Evolutionary conservation across 2,888 invertebrate genomes (phyloP).

Genomic region (Homarus gammarus): DNA sequence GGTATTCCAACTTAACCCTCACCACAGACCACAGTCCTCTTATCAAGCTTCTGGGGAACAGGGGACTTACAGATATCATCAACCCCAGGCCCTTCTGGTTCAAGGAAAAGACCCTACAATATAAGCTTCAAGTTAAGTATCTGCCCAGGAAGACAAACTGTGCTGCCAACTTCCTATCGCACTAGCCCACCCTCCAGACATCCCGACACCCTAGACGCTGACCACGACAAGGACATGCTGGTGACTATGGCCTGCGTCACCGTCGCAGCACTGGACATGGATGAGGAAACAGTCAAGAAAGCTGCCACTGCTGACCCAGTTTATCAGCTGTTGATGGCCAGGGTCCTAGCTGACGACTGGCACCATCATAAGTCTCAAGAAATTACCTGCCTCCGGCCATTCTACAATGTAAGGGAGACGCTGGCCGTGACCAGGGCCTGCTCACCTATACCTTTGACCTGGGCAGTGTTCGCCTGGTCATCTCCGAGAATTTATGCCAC

Average conservation of each 20-base stretch:
- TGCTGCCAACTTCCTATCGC: neutral
- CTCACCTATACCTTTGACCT: neutral
- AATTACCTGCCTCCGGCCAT: neutral
- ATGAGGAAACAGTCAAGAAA: too few relatives aligned
- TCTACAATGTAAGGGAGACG: too few relatives aligned
- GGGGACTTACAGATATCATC: too few relatives aligned
- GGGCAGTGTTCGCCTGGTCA: neutral
- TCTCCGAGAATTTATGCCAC: neutral
- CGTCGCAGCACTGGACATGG: neutral
- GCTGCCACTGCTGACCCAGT: too few relatives aligned
- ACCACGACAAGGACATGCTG: neutral
- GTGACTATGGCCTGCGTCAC: neutral
- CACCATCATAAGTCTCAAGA: neutral
- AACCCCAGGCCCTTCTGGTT: too few relatives aligned
- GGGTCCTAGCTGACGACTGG: neutral
- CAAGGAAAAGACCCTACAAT: too few relatives aligned
- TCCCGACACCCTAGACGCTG: neutral
- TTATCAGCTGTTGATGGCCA: too few relatives aligned
- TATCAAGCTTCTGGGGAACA: too few relatives aligned
- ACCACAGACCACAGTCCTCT: neutral
- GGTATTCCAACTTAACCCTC: neutral
- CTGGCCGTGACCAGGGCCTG: neutral
- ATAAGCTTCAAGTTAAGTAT: neutral
- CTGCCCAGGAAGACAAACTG: neutral
- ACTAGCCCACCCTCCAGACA: too few relatives aligned